Base-by-base conservation (phyloP, 1,140 invertebrate genomes). In the Agrilus planipennis region DNA sequence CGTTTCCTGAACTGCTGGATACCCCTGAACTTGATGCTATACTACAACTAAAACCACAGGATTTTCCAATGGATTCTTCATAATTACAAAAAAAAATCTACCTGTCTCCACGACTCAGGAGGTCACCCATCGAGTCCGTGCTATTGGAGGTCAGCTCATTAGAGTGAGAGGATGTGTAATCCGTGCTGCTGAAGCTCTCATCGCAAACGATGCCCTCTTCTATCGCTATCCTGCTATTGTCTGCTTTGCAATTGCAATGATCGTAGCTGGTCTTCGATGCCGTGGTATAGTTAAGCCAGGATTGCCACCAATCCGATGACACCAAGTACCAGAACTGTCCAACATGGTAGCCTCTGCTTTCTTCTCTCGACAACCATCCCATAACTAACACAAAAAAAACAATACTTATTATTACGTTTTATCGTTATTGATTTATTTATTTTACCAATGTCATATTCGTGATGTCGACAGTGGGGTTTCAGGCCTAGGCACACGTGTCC, bases 311-410 rank as follows among this genome's bases (percentile, higher is more conserved):
- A 43, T 83, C 76, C 23, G 79, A 76, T 3, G 76, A 72, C 32
- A 90, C 76, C 35, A 91, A 69, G 65, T 89, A 89, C 85, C 85
- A 90, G 57, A 87, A 81, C 63, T 89, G 84, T 2, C 84, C 84
- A 15, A 81, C 71, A 25, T 73, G 62, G 48, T 81, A 76, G 0
- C 82, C 80, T 28, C 81, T 71, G 12, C 71, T 68, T 47, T 81
- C 76, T 57, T 87, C 84, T 31, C 87, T 70, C 10, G 75, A 67
- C 32, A 89, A 59, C 86, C 87, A 91, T 1, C 79, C 77, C 29
- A 75, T 69, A 2, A 90, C 80, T 73, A 47, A 4, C 50, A 55
- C 11, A 39, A 46, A 41, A 52, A 46, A 49, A 28, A 41, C 9
- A 42, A 23, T 2, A n/a, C n/a, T n/a, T 31, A 31, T 6, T 31